Percentiles rank a stretch among this genome's conserved stretches.
Conservation (phyloP, 2,113 vertebrate genomes). For the Heloderma charlesbogerti region DNA sequence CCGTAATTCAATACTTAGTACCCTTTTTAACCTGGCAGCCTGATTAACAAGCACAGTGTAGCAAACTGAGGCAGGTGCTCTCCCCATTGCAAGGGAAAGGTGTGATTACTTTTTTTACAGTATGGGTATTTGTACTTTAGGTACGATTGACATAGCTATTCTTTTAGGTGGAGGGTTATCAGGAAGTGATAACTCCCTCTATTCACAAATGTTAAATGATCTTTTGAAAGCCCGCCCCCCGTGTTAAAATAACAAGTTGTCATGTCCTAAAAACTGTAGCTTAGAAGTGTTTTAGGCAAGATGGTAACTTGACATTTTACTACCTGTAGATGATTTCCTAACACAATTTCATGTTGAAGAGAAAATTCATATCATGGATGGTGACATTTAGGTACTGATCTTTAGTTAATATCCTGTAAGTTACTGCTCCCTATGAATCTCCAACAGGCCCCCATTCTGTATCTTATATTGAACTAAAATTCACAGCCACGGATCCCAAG, state of each 20-base stretch:
- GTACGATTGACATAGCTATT: too few species aligned
- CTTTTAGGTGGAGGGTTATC: too few species aligned
- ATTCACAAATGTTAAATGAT: background rate
- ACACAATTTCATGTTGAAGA: background rate
- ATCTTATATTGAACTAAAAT: background rate
- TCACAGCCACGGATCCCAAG: conserved; percentile 43
- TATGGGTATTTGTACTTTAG: background rate
- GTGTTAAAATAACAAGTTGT: background rate
- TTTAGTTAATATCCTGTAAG: background rate
- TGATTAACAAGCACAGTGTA: background rate
- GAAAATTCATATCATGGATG: background rate
- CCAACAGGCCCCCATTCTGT: background rate
- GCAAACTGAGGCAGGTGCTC: background rate
- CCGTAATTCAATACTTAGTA: background rate
- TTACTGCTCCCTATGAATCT: background rate
- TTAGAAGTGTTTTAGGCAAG: background rate
- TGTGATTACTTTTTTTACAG: background rate
- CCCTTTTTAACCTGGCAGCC: background rate
- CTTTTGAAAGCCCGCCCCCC: background rate
- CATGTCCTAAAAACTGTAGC: background rate
- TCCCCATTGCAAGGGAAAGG: background rate
- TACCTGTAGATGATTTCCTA: background rate
- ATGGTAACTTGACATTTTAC: background rate
- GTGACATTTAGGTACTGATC: background rate
- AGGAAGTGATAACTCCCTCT: too few species aligned